Base-by-base conservation (phyloP, 2,797 vertebrate species). In the Hoplostethus atlanticus region DNA sequence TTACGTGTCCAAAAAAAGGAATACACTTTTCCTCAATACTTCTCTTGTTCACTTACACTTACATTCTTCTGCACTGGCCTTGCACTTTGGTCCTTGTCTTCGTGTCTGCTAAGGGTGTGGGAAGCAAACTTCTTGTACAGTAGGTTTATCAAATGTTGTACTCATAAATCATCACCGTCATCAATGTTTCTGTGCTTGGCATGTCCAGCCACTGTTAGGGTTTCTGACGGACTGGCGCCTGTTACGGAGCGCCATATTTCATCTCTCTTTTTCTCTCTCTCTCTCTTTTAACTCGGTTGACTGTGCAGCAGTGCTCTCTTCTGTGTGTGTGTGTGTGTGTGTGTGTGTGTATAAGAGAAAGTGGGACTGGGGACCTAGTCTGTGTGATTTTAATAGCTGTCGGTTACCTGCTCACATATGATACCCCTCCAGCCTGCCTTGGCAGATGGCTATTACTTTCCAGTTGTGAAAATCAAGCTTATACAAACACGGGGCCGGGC, bases 401-500 rank as follows among this genome's bases (percentile, higher is more conserved):
- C 85, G 68, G 90, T 93, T 93, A 94, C 92, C 93, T 94, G 92
- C 86, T 89, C 86, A 77, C 90, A 94, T 69, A 90, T 76, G 93
- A 93, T 93, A 91, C 85, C 86, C 89, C 86, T 88, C 40, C 87
- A 88, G 89, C 84, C 85, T 78, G 91, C 90, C 71, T 57, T 71
- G 88, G 91, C 92, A 93, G 91, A 93, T 92, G 90, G 92, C 89
- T 93, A 94, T 94, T 93, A 91, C 91, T 90, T 94, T 93, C 90
- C 92, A 93, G 91, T 94, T 93, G 91, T 94, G 93, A 94, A 95
- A 94, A 93, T 92, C 81, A 91, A 94, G 87, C 92, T 93, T 94
- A 91, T 88, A 86, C 89, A 94, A 94, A 94, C 91, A 91, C 87
- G 79, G 64, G 64, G 42, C 59, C 15, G 25, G 75, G 84, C 80